phyloP scores from a whole-genome alignment of 2,113 vertebrate genomes.

The Hypomesus transpacificus region DNA sequence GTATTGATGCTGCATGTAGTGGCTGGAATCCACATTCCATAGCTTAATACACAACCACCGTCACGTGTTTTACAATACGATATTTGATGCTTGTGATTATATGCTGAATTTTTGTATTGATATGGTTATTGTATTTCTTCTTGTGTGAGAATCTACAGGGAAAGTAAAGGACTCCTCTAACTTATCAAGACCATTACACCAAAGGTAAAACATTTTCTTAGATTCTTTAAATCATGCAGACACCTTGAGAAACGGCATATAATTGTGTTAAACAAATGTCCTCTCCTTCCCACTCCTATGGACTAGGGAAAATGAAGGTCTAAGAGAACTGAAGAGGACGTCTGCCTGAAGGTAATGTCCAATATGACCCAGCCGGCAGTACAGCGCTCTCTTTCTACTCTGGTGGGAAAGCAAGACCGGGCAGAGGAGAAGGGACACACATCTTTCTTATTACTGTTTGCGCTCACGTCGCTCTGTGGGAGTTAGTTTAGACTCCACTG shows the following conservation, averaged over 20 bases:
- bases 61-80: too few species aligned
- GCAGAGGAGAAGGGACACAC: slow-evolving; percentile 51
- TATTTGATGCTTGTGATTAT: too few species aligned
- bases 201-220: too few species aligned
- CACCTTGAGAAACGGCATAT: background rate
- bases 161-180: too few species aligned
- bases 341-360: slow-evolving; percentile 25
- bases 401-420: slow-evolving; percentile 3
- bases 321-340: slow-evolving; percentile 8
- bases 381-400: slow-evolving; percentile 45
- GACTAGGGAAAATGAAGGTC: slow-evolving; percentile 18
- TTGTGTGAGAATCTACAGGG: too few species aligned
- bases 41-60: too few species aligned
- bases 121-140: too few species aligned
- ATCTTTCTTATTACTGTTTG: slow-evolving; percentile 55
- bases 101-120: too few species aligned
- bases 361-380: slow-evolving; percentile 26
- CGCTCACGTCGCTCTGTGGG: slow-evolving; percentile 55
- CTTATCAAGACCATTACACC: too few species aligned
- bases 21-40: too few species aligned
- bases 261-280: background rate
- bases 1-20: too few species aligned
- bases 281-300: background rate
- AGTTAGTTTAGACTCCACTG: slow-evolving; percentile 58
- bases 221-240: too few species aligned